Conservation (phyloP, 1,140 invertebrate genomes). For the Eufriesea mexicana region DNA sequence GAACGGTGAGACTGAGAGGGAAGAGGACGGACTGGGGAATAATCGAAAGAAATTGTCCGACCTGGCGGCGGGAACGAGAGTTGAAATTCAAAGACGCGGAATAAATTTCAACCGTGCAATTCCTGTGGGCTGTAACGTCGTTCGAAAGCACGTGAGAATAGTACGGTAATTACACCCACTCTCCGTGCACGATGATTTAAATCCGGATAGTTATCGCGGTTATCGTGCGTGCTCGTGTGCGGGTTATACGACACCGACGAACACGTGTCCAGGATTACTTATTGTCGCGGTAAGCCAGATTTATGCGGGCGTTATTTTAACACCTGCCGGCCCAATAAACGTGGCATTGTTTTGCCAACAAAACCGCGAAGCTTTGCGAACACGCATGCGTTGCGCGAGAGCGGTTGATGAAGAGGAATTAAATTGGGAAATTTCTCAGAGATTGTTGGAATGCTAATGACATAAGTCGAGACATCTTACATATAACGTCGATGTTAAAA, state of each 20-base stretch:
- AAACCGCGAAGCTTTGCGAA: neutral
- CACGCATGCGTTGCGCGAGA: neutral
- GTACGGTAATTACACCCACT: slow-evolving; percentile 62
- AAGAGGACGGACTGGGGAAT: no score
- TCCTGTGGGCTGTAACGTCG: neutral
- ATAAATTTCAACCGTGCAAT: slow-evolving; percentile 21
- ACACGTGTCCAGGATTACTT: slow-evolving; percentile 10
- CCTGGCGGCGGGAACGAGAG: neutral
- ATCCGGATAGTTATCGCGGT: slow-evolving; percentile 49
- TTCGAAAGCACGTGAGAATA: slow-evolving; percentile 35
- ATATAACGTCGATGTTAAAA: no score
- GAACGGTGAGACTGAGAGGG: no score
- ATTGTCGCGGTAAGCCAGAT: slow-evolving; percentile 31
- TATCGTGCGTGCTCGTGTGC: slow-evolving; percentile 37
- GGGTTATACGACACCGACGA: neutral
- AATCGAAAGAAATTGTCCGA: neutral
- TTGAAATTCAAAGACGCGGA: neutral
- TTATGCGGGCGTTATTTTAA: slow-evolving; percentile 7
- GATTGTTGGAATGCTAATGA: no score
- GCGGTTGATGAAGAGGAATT: neutral
- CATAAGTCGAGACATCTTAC: no score
- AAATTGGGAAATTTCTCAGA: no score
- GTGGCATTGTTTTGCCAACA: neutral
- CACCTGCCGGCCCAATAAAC: neutral
- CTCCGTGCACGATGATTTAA: slow-evolving; percentile 54